Conservation (phyloP, 1,140 invertebrate genomes). For the Neodiprion virginianus region DNA sequence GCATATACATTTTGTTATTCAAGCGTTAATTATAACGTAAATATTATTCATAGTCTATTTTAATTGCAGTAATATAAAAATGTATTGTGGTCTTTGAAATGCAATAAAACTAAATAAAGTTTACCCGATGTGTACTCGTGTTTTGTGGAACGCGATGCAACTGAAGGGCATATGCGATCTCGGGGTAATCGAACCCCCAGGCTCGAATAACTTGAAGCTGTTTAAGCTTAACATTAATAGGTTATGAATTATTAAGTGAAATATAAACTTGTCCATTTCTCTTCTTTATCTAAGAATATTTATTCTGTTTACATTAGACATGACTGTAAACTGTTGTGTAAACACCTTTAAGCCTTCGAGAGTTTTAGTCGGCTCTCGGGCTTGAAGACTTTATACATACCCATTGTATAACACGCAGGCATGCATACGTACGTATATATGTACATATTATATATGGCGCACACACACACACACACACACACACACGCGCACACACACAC, state of each 20-base stretch:
- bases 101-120: background rate
- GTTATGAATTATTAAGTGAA: background rate
- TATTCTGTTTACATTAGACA: slow-evolving; percentile 1
- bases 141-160: background rate
- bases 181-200: background rate
- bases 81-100: background rate
- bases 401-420: background rate
- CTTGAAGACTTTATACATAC: background rate
- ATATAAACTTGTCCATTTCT: background rate
- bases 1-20: background rate
- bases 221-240: background rate
- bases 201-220: background rate
- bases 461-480: too few relatives aligned
- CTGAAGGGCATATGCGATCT: background rate
- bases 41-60: slow-evolving; percentile 1
- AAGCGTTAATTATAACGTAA: background rate
- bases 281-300: background rate
- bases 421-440: background rate
- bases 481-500: too few relatives aligned
- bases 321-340: background rate
- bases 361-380: background rate
- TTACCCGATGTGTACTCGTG: background rate
- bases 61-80: background rate
- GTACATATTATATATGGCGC: background rate
- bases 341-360: background rate